Conservation (phyloP, 2,888 invertebrate species). For the Drosophila algonquin region DNA sequence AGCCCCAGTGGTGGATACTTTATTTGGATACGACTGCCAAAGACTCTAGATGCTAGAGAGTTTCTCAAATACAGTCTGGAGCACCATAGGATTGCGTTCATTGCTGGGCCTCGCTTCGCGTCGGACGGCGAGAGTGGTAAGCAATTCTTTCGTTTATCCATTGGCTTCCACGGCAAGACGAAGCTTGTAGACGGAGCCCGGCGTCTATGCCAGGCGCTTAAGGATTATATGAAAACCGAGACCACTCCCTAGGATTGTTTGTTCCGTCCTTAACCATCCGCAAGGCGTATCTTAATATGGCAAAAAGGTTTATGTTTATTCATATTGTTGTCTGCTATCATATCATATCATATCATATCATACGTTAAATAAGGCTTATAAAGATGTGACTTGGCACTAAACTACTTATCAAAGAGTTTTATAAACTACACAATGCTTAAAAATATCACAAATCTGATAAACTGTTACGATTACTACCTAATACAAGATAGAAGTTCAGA, state of each 20-base stretch:
- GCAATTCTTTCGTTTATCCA: constrained; percentile 85
- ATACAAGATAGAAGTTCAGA: constrained; percentile 54
- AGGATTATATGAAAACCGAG: constrained; percentile 61
- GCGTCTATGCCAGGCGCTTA: constrained; percentile 83
- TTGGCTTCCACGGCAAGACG: constrained; percentile 84
- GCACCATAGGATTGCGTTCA: constrained; percentile 84
- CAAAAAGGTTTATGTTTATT: constrained; percentile 55
- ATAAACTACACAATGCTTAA: constrained; percentile 69
- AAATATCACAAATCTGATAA: constrained; percentile 75
- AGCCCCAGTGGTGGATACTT: constrained; percentile 86
- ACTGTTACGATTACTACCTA: constrained; percentile 36
- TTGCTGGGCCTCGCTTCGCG: constrained; percentile 84
- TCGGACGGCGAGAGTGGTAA: constrained; percentile 72
- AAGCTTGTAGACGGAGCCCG: constrained; percentile 81
- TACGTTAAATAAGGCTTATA: constrained; percentile 65
- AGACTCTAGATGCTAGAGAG: constrained; percentile 77
- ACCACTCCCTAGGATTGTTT: not conserved
- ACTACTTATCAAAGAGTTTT: constrained; percentile 49
- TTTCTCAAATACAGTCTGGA: constrained; percentile 84
- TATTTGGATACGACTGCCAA: constrained; percentile 86
- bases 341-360: constrained; percentile 2
- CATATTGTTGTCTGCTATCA: constrained; percentile 52
- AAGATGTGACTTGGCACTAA: constrained; percentile 61
- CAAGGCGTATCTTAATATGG: constrained; percentile 50
- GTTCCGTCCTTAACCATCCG: not conserved